phyloP scores from a whole-genome alignment of 2,113 vertebrate genomes.

The Uria aalge region DNA sequence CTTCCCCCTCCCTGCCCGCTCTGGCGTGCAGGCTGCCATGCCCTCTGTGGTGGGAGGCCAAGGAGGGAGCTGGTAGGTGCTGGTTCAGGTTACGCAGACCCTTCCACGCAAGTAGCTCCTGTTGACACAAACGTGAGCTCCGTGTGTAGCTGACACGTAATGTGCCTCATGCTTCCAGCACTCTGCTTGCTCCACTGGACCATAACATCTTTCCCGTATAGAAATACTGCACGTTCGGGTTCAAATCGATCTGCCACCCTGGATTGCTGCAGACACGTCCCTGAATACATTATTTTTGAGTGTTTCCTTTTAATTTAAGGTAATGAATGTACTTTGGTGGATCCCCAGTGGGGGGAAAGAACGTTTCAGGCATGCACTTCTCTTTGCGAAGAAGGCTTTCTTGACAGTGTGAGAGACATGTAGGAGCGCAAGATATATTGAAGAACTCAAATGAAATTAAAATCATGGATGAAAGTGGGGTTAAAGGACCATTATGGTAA shows the following conservation, averaged over 20 bases:
- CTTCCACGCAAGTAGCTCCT: not conserved
- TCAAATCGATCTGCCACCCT: not conserved
- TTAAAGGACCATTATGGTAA: not conserved
- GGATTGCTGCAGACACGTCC: not conserved
- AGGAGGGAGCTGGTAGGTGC: not conserved
- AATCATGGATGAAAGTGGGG: not conserved
- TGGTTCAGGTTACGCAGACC: fast-evolving
- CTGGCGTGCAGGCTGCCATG: fast-evolving
- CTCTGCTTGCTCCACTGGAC: not conserved
- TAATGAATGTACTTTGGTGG: not conserved
- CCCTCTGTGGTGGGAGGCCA: not conserved
- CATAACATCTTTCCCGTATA: not conserved
- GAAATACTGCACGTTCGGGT: not conserved
- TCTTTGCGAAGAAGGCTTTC: not conserved
- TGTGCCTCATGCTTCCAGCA: not conserved
- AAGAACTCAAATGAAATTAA: slow-evolving; percentile 15
- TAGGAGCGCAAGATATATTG: not conserved
- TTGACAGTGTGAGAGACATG: not conserved
- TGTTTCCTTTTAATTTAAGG: slow-evolving; percentile 8
- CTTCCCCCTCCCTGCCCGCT: not conserved
- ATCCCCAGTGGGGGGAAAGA: not conserved
- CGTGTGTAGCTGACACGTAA: not conserved
- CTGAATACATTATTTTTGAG: not conserved
- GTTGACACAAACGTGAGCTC: not conserved
- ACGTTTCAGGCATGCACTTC: not conserved